Percentiles rank a stretch among this genome's conserved stretches.
phyloP scores from a whole-genome alignment of 2,888 invertebrate species.

The Habroteleia sp. region DNA sequence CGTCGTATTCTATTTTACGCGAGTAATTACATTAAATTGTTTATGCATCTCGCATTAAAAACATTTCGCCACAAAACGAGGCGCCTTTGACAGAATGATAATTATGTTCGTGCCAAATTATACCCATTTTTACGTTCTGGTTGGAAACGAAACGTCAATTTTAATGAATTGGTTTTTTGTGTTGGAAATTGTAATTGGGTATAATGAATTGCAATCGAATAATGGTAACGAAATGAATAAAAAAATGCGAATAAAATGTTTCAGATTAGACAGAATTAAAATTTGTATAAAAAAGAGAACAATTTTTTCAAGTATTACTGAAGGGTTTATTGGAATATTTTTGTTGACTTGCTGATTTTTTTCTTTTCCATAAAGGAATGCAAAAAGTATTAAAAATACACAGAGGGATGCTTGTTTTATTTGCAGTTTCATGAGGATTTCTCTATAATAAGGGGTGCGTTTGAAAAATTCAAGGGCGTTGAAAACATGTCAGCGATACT shows the following conservation, averaged over 20 bases:
- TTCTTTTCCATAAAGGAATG: constrained; percentile 15
- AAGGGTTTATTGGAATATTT: constrained; percentile 2
- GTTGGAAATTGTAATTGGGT: background rate
- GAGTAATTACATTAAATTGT: constrained; percentile 27
- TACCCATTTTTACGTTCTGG: background rate
- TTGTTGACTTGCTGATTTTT: constrained; percentile 2
- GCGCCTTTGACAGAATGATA: constrained; percentile 3
- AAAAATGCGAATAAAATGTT: too few species aligned
- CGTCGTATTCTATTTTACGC: constrained; percentile 9
- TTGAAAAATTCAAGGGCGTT: constrained; percentile 54
- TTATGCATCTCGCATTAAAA: constrained; percentile 15
- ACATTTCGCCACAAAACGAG: constrained; percentile 14
- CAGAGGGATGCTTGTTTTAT: constrained; percentile 13
- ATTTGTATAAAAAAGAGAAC: too few species aligned
- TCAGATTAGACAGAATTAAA: too few species aligned
- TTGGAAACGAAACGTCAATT: background rate
- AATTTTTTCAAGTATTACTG: too few species aligned
- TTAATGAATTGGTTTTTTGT: constrained; percentile 14
- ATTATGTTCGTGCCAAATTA: constrained; percentile 10
- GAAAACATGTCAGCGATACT: constrained; percentile 44
- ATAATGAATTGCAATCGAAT: constrained; percentile 2
- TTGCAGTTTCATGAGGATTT: constrained; percentile 17
- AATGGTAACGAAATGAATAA: background rate
- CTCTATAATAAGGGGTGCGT: constrained; percentile 30
- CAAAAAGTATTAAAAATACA: constrained; percentile 28